Conservation (phyloP, 2,797 vertebrate genomes). For the Crotalus adamanteus region DNA sequence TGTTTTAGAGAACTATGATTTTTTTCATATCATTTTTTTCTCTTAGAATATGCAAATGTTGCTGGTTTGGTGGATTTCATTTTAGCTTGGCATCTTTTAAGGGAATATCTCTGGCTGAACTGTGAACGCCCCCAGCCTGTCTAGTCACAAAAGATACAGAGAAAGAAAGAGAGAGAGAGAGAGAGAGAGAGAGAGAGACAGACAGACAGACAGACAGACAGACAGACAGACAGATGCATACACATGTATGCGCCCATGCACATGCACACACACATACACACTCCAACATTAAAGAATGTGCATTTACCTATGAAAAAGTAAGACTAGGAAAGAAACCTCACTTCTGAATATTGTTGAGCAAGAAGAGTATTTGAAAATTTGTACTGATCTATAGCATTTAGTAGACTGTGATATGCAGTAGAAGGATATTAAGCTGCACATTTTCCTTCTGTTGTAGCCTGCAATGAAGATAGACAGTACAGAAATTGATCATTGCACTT, state of each 20-base stretch:
- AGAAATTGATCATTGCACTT: not conserved
- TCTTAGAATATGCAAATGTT: not conserved
- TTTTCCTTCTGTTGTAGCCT: not conserved
- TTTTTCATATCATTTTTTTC: not conserved
- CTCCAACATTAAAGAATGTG: not conserved
- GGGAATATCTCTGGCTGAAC: not conserved
- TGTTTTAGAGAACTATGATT: not conserved
- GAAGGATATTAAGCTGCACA: not conserved
- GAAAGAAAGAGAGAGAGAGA: too few relatives aligned
- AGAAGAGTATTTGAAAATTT: not conserved
- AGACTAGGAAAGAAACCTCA: not conserved
- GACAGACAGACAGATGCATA: too few relatives aligned
- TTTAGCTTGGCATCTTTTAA: not conserved
- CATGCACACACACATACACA: not conserved
- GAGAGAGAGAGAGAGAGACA: too few relatives aligned
- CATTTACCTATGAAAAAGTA: not conserved
- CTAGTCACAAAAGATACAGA: not conserved
- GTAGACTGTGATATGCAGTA: not conserved
- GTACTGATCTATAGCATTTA: not conserved
- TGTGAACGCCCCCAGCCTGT: not conserved
- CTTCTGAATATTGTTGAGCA: not conserved
- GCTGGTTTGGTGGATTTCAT: not conserved
- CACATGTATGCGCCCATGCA: not conserved
- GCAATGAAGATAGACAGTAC: not conserved
- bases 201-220: fast-evolving